phyloP scores from a whole-genome alignment of 2,888 invertebrate species.

The Aricia artaxerxes region DNA sequence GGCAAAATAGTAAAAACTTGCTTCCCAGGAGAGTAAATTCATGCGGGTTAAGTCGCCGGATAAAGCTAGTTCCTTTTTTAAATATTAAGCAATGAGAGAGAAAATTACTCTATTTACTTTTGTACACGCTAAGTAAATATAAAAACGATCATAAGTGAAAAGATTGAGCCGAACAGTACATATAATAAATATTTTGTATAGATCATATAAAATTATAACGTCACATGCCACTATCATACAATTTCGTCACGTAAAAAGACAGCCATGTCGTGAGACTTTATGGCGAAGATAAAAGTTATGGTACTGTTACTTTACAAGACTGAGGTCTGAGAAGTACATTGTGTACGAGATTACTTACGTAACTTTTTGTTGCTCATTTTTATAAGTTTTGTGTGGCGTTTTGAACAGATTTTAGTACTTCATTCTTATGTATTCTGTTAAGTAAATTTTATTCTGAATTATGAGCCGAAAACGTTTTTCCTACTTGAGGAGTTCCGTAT shows the following conservation, averaged over 20 bases:
- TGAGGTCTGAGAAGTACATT: neutral
- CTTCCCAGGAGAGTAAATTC: too few relatives aligned
- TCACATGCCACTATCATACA: neutral
- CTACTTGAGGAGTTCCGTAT: too few relatives aligned
- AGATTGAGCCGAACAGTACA: neutral
- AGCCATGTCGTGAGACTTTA: slow-evolving; percentile 23
- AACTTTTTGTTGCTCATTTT: slow-evolving; percentile 6
- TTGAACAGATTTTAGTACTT: neutral
- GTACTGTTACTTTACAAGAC: slow-evolving; percentile 24
- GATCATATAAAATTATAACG: slow-evolving; percentile 9
- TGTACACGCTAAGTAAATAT: neutral
- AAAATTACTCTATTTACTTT: neutral
- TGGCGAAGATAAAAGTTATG: slow-evolving; percentile 23
- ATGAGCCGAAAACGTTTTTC: too few relatives aligned
- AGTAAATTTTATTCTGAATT: too few relatives aligned
- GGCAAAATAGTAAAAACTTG: too few relatives aligned
- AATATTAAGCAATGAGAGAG: too few relatives aligned
- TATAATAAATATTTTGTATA: neutral
- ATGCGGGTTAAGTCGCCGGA: too few relatives aligned
- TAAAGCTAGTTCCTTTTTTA: too few relatives aligned
- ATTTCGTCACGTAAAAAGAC: slow-evolving; percentile 18
- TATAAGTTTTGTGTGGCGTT: neutral
- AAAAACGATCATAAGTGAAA: neutral
- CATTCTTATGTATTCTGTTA: neutral
- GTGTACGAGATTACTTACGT: slow-evolving; percentile 5